Conservation (phyloP, 2,888 invertebrate species). For the Crioceris asparagi region DNA sequence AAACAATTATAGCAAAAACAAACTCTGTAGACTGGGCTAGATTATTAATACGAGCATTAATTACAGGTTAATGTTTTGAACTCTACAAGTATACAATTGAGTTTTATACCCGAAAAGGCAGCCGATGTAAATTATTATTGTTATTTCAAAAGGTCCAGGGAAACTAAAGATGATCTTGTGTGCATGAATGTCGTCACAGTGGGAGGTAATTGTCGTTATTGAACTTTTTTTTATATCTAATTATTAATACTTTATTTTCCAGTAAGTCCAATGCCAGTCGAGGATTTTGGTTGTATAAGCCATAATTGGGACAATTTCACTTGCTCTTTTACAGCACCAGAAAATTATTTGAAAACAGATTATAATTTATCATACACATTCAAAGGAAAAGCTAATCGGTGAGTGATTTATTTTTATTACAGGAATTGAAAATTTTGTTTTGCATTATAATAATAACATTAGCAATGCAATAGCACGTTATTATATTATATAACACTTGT, state of each 20-base stretch:
- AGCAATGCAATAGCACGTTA: too few relatives aligned
- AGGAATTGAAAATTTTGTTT: too few relatives aligned
- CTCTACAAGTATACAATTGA: conserved; percentile 49
- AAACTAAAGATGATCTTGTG: conserved; percentile 33
- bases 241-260: too few relatives aligned
- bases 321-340: conserved; percentile 60
- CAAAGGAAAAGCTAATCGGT: conserved; percentile 35
- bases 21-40: too few relatives aligned
- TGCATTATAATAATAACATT: too few relatives aligned
- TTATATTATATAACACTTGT: too few relatives aligned
- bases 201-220: conserved; percentile 44
- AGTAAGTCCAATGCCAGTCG: conserved; percentile 45
- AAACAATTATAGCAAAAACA: too few relatives aligned
- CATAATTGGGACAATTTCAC: conserved; percentile 62
- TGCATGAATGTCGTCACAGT: conserved; percentile 47
- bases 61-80: conserved; percentile 46
- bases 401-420: too few relatives aligned
- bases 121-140: conserved; percentile 45
- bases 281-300: conserved; percentile 62
- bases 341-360: conserved; percentile 45
- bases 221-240: too few relatives aligned
- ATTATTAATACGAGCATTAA: too few relatives aligned
- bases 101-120: conserved; percentile 45
- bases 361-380: conserved; percentile 43
- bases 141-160: conserved; percentile 7